Evolutionary conservation across 2,888 invertebrate genomes (phyloP), one percentile per base, ranked within the genome.

Genomic region (Tuberolachnus salignus): DNA sequence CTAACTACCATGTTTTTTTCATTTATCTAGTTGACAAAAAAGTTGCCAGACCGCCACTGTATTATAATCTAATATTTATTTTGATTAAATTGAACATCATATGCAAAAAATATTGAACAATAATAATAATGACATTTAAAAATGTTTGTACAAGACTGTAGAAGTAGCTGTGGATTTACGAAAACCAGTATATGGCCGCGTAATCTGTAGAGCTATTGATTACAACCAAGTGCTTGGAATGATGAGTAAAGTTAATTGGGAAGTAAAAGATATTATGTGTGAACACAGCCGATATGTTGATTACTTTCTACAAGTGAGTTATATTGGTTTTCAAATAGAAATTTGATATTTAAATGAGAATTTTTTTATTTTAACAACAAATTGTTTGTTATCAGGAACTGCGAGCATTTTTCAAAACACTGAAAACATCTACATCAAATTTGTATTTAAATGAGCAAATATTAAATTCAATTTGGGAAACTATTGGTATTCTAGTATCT

Each of bases 201-300:
- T 95, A 0, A 92, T 93, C 0, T 91, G 92, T 0, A 91, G 91
- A 84, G 89, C 92, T 0, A 90, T 97, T 10, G 93, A 96, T 84
- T 89, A 92, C 9, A 89, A 92, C 55, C 88, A 90, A 19, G 90
- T 94, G 46, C 86, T 97, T 11, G 88, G 90, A 81, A 89, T 92
- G n/a, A 97, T 99, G 92, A 92, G 94, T 75, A 92, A 92, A 86
- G 95, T 97, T 0, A 93, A 94, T 85, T 99, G 98, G 98, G 91
- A 95, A 86, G 90, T 98, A 81, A 95, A 94, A 87, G 95, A 94
- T 83, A 95, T 99, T 0, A 95, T 94, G 87, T 95, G 94, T 0
- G 94, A 97, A 83, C 97, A 99, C 85, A 97, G 94, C 84, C 87
- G 89, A 2, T 99, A 99, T 85, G 91, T 94, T 14, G 94, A 95